Evolutionary conservation across 53 echinoderm and acorn worm genomes (phyloP), one percentile per base, ranked within the genome.

Genomic region (Stichopus horrens): DNA sequence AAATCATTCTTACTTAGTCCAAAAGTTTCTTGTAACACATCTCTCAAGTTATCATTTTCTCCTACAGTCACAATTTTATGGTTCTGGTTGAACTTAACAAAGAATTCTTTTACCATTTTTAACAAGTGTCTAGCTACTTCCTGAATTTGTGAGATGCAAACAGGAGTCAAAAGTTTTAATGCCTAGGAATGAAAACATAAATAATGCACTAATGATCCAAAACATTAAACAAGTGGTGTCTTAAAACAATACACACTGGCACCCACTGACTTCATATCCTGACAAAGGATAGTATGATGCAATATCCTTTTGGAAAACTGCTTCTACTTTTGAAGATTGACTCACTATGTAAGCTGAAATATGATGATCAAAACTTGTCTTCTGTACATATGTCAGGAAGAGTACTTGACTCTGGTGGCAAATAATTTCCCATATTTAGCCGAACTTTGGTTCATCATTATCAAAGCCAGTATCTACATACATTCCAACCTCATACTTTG

Each of bases 371-470:
- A 74, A 88, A 55, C 7, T 76, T 52, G 76, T 76, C 59, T 88
- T 54, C 55, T 57, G 58, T 5, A 53, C 59, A 23, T 88, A 21
- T 11, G 58, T 88, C 5, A 88, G 5, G 55, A 88, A 66, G 23
- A 76, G 16, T 19, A 88, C 4, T 76, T 16, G 9, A 57, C 23
- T 37, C 4, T 88, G 77, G 57, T 77, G 20, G 58, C 52, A 37
- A 21, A 88, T 56, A 54, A 88, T 76, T 58, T 88, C 56, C 76
- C 18, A 88, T 54, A 88, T 88, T 57, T 57, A 55, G 5, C 88
- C 88, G 57, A 88, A 88, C 68, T 68, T 60, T 76, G 88, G 59
- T 88, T 88, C 88, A 57, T 88, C 88, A 16, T 76, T 23, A 11
- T 55, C 22, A 21, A 88, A 60, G 7, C 77, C 88, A 77, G 51